These are phyloP conservation scores for Harpagoxenus sublaevis DNA, from an alignment of 2,888 invertebrate species.

Conservation along the genomic window DNA sequence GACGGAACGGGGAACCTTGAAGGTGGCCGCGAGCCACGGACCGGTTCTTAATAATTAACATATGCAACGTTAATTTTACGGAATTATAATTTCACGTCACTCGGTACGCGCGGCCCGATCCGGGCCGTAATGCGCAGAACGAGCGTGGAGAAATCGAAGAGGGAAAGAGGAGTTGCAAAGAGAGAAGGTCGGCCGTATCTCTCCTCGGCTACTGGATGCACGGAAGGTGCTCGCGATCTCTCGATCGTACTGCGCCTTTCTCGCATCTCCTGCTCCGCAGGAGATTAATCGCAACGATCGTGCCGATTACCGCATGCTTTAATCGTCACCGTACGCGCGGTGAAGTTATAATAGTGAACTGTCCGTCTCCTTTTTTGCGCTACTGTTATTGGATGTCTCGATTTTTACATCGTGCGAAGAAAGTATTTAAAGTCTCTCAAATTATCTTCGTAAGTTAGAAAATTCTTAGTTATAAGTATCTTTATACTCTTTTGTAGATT, in stretches of 20 bases:
- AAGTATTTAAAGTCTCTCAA: neutral
- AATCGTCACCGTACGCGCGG: constrained; percentile 20
- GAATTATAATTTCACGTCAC: constrained; percentile 84
- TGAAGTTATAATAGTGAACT: constrained; percentile 10
- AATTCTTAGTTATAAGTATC: neutral
- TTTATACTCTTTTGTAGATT: no score
- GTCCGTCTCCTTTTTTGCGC: neutral
- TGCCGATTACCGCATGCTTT: constrained; percentile 19
- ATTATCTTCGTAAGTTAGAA: neutral
- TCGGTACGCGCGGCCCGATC: constrained; percentile 68
- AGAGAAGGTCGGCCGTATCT: constrained; percentile 59
- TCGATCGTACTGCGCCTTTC: constrained; percentile 18
- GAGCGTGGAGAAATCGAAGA: constrained; percentile 15
- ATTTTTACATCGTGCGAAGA: neutral
- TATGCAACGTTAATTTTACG: constrained; percentile 84
- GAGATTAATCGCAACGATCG: constrained; percentile 45
- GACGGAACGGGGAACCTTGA: constrained; percentile 67
- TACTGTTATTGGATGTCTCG: neutral
- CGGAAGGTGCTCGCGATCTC: constrained; percentile 29
- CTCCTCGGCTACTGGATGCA: constrained; percentile 31
- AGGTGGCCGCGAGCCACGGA: constrained; percentile 70
- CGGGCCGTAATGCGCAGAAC: constrained; percentile 69
- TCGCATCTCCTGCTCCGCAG: constrained; percentile 5
- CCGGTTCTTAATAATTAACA: constrained; percentile 84
- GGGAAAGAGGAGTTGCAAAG: constrained; percentile 37